Conservation (phyloP, 1,140 invertebrate species). For the Parasteatoda tepidariorum region DNA sequence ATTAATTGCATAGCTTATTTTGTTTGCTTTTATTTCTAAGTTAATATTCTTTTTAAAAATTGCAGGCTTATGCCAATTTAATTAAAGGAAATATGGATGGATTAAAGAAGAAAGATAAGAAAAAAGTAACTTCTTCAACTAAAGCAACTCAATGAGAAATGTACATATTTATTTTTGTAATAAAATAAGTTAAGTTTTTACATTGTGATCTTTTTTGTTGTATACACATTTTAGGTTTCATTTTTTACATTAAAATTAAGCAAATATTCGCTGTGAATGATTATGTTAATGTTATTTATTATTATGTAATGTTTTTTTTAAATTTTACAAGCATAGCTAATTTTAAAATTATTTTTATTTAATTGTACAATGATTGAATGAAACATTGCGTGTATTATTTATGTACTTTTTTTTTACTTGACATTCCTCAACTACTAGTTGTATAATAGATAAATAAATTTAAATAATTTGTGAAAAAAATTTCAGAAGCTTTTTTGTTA, state of each 20-base stretch:
- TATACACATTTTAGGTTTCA: neutral
- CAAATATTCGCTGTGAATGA: neutral
- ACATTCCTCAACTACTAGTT: no score
- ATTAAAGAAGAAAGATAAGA: constrained; percentile 85
- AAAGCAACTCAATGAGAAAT: constrained; percentile 72
- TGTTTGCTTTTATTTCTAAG: neutral
- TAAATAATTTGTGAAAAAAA: no score
- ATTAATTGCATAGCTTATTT: neutral
- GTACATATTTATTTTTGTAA: neutral
- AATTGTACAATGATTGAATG: neutral
- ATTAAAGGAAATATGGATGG: constrained; percentile 88
- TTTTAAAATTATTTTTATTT: neutral
- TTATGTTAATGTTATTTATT: neutral
- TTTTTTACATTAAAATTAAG: neutral
- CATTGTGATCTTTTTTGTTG: neutral
- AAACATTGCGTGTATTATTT: no score
- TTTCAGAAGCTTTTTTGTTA: no score
- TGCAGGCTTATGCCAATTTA: constrained; percentile 80
- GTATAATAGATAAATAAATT: no score
- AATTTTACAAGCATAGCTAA: neutral
- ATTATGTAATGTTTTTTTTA: neutral
- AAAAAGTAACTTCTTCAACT: constrained; percentile 75
- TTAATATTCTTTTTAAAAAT: neutral
- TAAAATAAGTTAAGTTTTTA: neutral
- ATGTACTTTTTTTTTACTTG: no score